Evolutionary conservation across 1,140 invertebrate genomes (phyloP).

Genomic region (Laupala kohalensis): DNA sequence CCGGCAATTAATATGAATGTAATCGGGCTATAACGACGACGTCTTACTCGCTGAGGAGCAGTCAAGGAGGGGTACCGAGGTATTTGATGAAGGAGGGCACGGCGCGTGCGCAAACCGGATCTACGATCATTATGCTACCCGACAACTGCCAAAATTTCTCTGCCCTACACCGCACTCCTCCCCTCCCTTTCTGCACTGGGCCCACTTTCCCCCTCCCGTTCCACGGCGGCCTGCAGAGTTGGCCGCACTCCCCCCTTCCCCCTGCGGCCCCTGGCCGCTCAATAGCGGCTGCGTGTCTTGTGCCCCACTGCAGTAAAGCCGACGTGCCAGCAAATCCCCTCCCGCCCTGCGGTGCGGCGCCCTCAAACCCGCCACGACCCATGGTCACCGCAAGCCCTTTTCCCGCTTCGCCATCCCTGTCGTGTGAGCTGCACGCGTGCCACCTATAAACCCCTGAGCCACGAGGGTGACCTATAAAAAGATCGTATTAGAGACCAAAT

Average conservation of each 20-base stretch:
- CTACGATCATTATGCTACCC: neutral
- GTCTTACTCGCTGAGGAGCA: too few relatives aligned
- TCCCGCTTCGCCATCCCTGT: neutral
- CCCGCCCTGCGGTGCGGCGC: neutral
- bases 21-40: too few relatives aligned
- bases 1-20: too few relatives aligned
- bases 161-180: neutral
- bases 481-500: too few relatives aligned
- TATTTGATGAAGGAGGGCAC: neutral
- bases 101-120: neutral
- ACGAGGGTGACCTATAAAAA: too few relatives aligned
- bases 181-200: neutral
- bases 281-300: neutral
- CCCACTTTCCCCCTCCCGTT: neutral
- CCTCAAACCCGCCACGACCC: neutral
- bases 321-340: neutral
- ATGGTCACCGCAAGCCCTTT: neutral
- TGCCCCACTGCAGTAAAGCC: neutral
- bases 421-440: too few relatives aligned
- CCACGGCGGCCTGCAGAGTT: too few relatives aligned
- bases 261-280: neutral
- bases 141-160: neutral
- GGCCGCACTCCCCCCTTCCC: neutral
- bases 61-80: too few relatives aligned
- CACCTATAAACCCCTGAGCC: too few relatives aligned